Evolutionary conservation across 2,797 vertebrate genomes (phyloP), one percentile per base, ranked within the genome.

Genomic region (Austrolebias charrua): DNA sequence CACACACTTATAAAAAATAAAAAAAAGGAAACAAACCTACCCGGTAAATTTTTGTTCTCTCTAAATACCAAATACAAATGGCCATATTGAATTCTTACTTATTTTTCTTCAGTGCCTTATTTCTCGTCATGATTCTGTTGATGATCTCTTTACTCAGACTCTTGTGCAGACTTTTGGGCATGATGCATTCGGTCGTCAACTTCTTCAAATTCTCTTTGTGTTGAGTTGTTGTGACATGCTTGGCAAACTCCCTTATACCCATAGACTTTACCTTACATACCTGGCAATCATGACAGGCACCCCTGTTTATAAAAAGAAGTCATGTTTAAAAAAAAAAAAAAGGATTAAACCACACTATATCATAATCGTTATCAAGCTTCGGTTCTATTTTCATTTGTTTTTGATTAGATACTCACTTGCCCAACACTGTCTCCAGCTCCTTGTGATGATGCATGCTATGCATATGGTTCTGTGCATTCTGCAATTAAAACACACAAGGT

Each of bases 391-490:
- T 57, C 40, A 5, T 38, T 16, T n/a, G 35, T 45, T 29, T 9
- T 3, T 55, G 24, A 6, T 18, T 2, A 61, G 7, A 20, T 19
- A 83, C 90, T 85, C 57, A 91, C 91, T 51, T 79, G 69, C 82
- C 87, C 79, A 84, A 33, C 48, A 66, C 35, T 0, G n/a, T 6
- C 20, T 89, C 81, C 76, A 90, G 75, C 63, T 80, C 60, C 54
- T 2, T 49, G 80, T 89, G 90, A 65, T 92, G 91, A 2, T 7
- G 4, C 56, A 85, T 43, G 38, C 86, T 35, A 1, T 91, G 88
- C 46, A 83, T 35, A 54, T 92, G 91, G 0, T 61, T 28, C 0
- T 81, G 82, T 4, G 1, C 48, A 0, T 75, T 52, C 91, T 92
- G 76, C 3, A 69, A 19, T 45, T 14, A 45, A 56, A 38, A 76